These are phyloP conservation scores for Micromesistius poutassou DNA, from an alignment of 2,797 vertebrate species.

Conservation along the genomic window DNA sequence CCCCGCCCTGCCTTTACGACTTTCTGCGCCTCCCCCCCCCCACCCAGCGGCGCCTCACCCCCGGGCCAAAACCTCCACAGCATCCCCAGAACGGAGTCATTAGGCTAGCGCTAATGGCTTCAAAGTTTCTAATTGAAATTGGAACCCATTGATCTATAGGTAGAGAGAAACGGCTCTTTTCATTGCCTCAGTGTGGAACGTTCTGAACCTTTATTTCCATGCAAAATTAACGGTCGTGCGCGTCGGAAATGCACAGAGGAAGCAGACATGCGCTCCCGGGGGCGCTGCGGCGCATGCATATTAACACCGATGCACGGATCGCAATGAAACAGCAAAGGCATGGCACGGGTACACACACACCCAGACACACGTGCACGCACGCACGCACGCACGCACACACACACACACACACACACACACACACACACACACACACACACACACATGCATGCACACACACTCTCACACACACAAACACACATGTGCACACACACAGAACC, in stretches of 20 bases:
- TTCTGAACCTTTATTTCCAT: constrained; percentile 62
- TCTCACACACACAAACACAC: constrained; percentile 13
- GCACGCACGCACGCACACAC: constrained; percentile 11
- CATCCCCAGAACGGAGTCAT: constrained; percentile 73
- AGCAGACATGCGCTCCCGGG: constrained; percentile 12
- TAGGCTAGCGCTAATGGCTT: constrained; percentile 75
- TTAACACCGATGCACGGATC: constrained; percentile 17
- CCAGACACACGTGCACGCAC: background rate
- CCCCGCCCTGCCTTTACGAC: constrained; percentile 43
- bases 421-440: constrained; percentile 19
- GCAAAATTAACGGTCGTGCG: constrained; percentile 57
- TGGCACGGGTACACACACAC: background rate
- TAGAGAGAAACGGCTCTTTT: constrained; percentile 76
- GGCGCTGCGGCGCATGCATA: constrained; percentile 21
- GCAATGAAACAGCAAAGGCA: constrained; percentile 20
- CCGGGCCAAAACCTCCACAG: constrained; percentile 64
- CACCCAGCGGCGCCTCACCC: constrained; percentile 58
- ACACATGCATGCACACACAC: constrained; percentile 13
- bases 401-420: background rate
- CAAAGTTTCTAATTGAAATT: constrained; percentile 77
- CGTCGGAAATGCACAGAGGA: constrained; percentile 37
- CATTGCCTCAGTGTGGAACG: constrained; percentile 67
- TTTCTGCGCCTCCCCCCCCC: constrained; percentile 53
- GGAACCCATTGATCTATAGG: constrained; percentile 78
- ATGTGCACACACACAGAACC: constrained; percentile 5